Percentiles rank a stretch among this genome's conserved stretches.
These are phyloP conservation scores for Eriosoma lanigerum DNA, from an alignment of 1,140 invertebrate genomes.

Conservation along the genomic window DNA sequence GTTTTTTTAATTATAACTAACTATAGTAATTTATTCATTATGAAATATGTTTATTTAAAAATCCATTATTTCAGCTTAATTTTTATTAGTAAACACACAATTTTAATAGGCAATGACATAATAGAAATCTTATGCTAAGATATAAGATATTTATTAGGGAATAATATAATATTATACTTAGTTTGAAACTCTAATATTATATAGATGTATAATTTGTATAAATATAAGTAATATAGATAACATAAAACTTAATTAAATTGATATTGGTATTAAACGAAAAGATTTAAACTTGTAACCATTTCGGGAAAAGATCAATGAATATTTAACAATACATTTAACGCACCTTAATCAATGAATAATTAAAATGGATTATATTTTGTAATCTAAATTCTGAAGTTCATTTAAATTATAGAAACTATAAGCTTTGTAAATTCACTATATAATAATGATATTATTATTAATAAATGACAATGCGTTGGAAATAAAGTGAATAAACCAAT, in stretches of 20 bases:
- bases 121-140: too few species aligned
- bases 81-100: too few species aligned
- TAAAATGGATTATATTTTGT: conserved; percentile 12
- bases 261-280: conserved; percentile 1
- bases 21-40: too few species aligned
- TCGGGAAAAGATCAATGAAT: background rate
- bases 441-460: background rate
- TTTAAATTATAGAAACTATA: background rate
- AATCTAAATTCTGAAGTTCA: background rate
- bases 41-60: too few species aligned
- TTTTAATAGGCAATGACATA: too few species aligned
- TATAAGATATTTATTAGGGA: too few species aligned
- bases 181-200: too few species aligned
- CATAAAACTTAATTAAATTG: background rate
- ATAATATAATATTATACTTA: too few species aligned
- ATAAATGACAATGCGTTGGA: background rate
- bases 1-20: too few species aligned
- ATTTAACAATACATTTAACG: conserved; percentile 7
- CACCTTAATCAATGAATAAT: background rate
- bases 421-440: background rate
- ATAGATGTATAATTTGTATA: too few species aligned
- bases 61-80: too few species aligned
- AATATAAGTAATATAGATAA: background rate
- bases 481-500: conserved; percentile 13
- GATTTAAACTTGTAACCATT: background rate